Evolutionary conservation across 2,797 vertebrate genomes (phyloP).

Genomic region (Zenarchopterus dispar): DNA sequence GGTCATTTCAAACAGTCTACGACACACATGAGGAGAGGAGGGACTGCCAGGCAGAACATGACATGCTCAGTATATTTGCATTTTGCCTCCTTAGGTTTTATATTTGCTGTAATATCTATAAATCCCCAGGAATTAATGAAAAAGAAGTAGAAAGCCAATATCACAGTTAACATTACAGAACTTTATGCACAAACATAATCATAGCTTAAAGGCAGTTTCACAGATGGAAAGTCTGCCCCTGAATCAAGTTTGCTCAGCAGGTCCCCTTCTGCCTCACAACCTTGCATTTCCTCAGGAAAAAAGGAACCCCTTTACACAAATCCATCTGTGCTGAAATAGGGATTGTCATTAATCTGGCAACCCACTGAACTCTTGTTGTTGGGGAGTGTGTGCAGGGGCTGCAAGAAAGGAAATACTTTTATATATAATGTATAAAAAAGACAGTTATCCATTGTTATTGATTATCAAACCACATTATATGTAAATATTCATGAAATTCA

Average conservation of each 20-base stretch:
- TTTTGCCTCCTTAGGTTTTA: no score
- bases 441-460: not conserved
- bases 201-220: not conserved
- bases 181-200: not conserved
- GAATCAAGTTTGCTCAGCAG: constrained; percentile 2
- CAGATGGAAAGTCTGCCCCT: not conserved
- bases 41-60: no score
- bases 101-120: no score
- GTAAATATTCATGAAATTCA: no score
- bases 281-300: not conserved
- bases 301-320: not conserved
- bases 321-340: not conserved
- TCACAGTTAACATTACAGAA: not conserved
- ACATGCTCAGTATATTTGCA: no score
- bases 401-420: not conserved
- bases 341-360: constrained; percentile 1
- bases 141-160: not conserved
- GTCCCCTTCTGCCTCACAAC: not conserved
- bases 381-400: not conserved
- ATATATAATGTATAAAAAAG: not conserved
- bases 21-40: no score
- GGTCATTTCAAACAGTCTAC: no score
- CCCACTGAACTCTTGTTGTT: not conserved
- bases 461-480: not conserved
- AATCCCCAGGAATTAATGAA: no score